A percentile compares a stretch with the other conserved stretches of the same genome.
Conservation (phyloP, 2,113 vertebrate species). For the Mormyrus iriodes region DNA sequence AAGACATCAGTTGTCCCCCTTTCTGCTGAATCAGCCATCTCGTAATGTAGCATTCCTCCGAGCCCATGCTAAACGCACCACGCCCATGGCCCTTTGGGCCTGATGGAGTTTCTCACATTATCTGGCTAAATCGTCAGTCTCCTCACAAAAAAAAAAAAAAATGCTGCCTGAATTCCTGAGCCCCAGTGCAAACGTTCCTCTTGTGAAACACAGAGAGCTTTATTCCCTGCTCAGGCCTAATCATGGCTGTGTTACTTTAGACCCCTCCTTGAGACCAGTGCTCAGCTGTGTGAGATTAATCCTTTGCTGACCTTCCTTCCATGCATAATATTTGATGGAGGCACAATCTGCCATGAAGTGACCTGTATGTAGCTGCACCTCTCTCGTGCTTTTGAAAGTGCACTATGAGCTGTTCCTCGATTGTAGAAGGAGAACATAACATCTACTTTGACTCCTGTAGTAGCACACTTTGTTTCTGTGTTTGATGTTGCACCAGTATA, state of each 20-base stretch:
- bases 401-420: background rate
- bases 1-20: constrained; percentile 15
- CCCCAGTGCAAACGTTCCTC: background rate
- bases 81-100: background rate
- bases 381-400: background rate
- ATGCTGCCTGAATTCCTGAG: constrained; percentile 32
- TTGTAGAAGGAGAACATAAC: background rate
- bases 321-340: background rate
- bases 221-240: constrained; percentile 41
- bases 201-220: constrained; percentile 48
- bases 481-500: background rate
- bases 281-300: background rate
- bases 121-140: constrained; percentile 26
- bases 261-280: background rate
- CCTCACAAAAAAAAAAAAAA: constrained; percentile 27
- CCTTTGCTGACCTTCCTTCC: constrained; percentile 4
- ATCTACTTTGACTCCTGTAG: background rate
- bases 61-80: constrained; percentile 10
- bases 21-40: constrained; percentile 26
- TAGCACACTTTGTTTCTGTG: background rate
- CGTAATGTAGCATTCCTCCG: constrained; percentile 34
- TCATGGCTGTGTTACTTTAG: background rate
- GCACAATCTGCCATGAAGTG: background rate
- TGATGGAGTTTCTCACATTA: constrained; percentile 29
- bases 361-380: background rate